phyloP scores from a whole-genome alignment of 1,140 invertebrate species.

The Aphidius gifuensis region DNA sequence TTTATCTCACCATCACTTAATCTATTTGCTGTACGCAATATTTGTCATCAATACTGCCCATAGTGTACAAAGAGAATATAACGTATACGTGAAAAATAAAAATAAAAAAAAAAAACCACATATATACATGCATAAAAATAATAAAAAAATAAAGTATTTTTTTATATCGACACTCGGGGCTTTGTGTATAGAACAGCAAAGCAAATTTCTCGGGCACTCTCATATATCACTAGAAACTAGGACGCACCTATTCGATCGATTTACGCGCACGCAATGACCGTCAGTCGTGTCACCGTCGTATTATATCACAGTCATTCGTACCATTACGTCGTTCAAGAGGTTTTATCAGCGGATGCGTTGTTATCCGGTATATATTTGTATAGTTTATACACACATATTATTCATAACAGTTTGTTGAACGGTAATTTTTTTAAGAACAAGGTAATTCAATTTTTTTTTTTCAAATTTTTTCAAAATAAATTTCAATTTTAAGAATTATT shows the following conservation, averaged over 20 bases:
- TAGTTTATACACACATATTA: too few species aligned
- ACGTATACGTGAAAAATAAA: background rate
- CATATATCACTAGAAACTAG: slow-evolving; percentile 23
- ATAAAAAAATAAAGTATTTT: background rate
- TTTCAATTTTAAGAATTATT: too few species aligned
- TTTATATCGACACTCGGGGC: slow-evolving; percentile 12
- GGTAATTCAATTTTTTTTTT: too few species aligned
- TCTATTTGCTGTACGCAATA: too few species aligned
- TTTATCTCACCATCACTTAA: too few species aligned
- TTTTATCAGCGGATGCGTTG: too few species aligned
- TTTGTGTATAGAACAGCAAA: slow-evolving; percentile 14
- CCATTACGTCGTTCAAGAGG: too few species aligned
- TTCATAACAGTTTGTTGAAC: too few species aligned
- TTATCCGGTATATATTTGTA: too few species aligned
- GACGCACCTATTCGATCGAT: slow-evolving; percentile 27
- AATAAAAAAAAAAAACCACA: background rate
- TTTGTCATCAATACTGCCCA: too few species aligned
- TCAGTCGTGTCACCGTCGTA: slow-evolving; percentile 26
- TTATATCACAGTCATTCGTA: slow-evolving; percentile 27
- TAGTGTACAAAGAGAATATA: background rate
- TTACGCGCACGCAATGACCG: slow-evolving; percentile 27
- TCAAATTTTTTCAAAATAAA: too few species aligned
- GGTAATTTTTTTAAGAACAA: too few species aligned
- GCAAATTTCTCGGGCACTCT: slow-evolving; percentile 18
- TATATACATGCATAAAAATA: background rate